phyloP scores from a whole-genome alignment of 2,797 vertebrate species.

The Acestrorhynchus altus region DNA sequence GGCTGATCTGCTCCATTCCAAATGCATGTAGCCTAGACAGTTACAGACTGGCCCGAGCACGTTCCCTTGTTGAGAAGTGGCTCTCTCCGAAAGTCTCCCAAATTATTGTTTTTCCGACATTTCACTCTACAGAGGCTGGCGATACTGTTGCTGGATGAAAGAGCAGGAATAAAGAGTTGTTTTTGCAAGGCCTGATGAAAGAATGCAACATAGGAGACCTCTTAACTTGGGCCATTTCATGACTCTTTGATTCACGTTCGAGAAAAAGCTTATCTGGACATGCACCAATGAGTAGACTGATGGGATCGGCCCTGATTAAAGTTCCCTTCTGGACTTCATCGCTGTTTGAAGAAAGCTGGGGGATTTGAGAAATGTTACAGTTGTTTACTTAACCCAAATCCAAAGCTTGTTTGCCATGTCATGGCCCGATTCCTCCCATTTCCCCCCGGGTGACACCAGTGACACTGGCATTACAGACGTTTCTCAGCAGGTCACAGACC shows the following conservation, averaged over 20 bases:
- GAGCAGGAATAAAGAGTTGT: not conserved
- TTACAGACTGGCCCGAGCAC: not conserved
- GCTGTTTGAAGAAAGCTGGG: conserved; percentile 13
- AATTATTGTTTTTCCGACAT: not conserved
- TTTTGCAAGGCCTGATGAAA: not conserved
- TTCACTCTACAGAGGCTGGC: not conserved
- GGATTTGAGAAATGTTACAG: conserved; percentile 11
- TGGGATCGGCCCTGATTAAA: conserved; percentile 25
- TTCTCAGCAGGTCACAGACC: not conserved
- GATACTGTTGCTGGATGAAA: not conserved
- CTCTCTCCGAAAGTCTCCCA: not conserved
- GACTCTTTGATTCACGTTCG: not conserved
- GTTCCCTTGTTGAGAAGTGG: not conserved
- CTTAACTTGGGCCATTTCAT: too few species aligned
- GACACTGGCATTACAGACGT: not conserved
- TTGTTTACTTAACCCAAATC: conserved; percentile 10
- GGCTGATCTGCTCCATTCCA: not conserved
- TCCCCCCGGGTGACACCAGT: not conserved
- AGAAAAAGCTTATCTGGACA: not conserved
- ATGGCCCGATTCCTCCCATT: not conserved
- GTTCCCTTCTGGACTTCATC: conserved; percentile 49
- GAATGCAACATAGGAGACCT: not conserved
- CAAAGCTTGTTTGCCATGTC: not conserved
- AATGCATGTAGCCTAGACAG: not conserved
- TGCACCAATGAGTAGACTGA: not conserved